Evolutionary conservation across 1,140 invertebrate species (phyloP).

Genomic region (Stegodyphus dumicola): DNA sequence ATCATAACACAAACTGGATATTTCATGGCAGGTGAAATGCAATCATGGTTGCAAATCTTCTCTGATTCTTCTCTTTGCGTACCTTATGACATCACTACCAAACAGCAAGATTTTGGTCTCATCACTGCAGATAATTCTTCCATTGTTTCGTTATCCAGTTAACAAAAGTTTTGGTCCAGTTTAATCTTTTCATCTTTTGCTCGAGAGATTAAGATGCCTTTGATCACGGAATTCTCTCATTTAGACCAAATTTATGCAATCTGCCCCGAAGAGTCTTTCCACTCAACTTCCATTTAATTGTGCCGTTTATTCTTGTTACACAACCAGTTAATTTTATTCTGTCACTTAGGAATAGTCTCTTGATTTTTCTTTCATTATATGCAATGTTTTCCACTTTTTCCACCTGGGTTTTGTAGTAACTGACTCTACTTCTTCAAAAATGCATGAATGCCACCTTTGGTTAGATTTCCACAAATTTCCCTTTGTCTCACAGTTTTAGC

Average conservation of each 20-base stretch:
- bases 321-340: not conserved
- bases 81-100: not conserved
- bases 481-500: not conserved
- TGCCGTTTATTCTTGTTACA: not conserved
- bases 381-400: not conserved
- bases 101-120: not conserved
- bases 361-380: not conserved
- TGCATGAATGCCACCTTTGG: not conserved
- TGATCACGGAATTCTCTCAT: not conserved
- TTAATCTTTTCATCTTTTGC: not conserved
- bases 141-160: not conserved
- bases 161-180: not conserved
- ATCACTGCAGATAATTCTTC: not conserved
- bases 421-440: not conserved
- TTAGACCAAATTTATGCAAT: not conserved
- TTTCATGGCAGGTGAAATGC: not conserved
- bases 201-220: not conserved
- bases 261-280: not conserved
- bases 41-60: not conserved
- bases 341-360: not conserved
- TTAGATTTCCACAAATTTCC: not conserved
- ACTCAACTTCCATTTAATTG: not conserved
- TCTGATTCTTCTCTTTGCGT: not conserved
- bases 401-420: not conserved
- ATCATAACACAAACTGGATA: not conserved